Base-by-base conservation (phyloP, 2,888 invertebrate species). In the Formica aserva region DNA sequence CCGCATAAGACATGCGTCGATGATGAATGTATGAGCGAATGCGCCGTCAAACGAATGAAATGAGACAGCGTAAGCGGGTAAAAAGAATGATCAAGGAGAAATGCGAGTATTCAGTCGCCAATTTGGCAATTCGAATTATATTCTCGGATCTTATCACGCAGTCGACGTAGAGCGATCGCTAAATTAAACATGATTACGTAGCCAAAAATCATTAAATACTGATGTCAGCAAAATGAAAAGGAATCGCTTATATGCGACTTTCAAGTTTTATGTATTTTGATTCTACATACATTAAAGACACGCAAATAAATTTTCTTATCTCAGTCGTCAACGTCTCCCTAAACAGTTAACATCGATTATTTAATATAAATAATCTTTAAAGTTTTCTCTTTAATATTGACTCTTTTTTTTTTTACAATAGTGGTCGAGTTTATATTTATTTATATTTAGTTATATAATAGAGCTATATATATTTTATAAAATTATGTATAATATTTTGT, bases 71-170 rank as follows among this genome's bases (percentile, higher is more conserved):
- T 38, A 52, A 76, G 26, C 55, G 67, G 69, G 6, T 63, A 35
- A 13, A 67, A 41, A 57, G 18, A 71, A 69, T 41, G 18, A 41
- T 15, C n/a, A 3, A n/a, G n/a, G n/a, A 71, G 45, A 45, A 41
- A 57, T 15, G 67, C 67, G 41, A 77, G 67, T 52, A 35, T 71
- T 78, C 71, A 69, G 41, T 77, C 77, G 77, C 29, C 45, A 57
- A 69, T 78, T 67, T 57, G 41, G 32, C 76, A 55, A 26, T 38
- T 76, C 11, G 13, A 55, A 11, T 65, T 65, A 65, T 22, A 45
- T 45, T 48, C 32, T 75, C 22, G 22, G 15, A 63, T 63, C 26
- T 52, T 48, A 26, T 13, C 32, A 48, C 11, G 65, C 35, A 26
- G 13, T 13, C 18, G 35, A 15, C 35, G 11, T 52, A 26, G 52